A percentile compares a stretch with the other conserved stretches of the same genome.
These are phyloP conservation scores for Physella acuta DNA, from an alignment of 1,140 invertebrate species.

Conservation along the genomic window DNA sequence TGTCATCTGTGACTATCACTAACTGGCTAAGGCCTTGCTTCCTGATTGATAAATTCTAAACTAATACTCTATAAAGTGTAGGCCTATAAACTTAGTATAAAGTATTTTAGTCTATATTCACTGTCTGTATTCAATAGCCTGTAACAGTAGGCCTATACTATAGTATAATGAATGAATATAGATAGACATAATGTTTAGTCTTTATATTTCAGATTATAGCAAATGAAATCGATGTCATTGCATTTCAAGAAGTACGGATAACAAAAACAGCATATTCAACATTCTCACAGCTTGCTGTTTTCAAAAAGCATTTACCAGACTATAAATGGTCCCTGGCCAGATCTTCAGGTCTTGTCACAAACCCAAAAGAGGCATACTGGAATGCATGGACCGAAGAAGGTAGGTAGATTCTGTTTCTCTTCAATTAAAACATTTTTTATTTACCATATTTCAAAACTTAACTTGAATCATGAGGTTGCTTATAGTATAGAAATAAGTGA, in stretches of 20 bases:
- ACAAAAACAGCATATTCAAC: conserved; percentile 20
- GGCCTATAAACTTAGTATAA: background rate
- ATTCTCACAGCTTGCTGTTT: conserved; percentile 34
- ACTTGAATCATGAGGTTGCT: background rate
- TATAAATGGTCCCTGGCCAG: conserved; percentile 39
- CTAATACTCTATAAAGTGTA: background rate
- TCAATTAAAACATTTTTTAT: background rate
- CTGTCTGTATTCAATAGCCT: background rate
- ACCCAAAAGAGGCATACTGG: conserved; percentile 28
- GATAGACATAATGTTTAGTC: background rate
- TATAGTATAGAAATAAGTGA: background rate
- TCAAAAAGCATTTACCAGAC: conserved; percentile 39
- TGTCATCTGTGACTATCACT: too few relatives aligned
- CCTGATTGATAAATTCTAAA: background rate
- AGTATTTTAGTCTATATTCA: background rate
- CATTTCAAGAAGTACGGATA: conserved; percentile 46
- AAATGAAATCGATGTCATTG: conserved; percentile 38
- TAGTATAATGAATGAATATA: background rate
- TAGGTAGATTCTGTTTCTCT: conserved; percentile 8
- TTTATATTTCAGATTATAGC: conserved; percentile 36
- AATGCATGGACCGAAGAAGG: conserved; percentile 41
- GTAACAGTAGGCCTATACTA: background rate
- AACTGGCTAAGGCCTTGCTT: background rate
- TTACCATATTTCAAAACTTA: background rate
- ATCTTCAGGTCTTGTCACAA: conserved; percentile 34